Evolutionary conservation across 2,888 invertebrate genomes (phyloP), one percentile per base, ranked within the genome.

Genomic region (Eupsilia transversa): DNA sequence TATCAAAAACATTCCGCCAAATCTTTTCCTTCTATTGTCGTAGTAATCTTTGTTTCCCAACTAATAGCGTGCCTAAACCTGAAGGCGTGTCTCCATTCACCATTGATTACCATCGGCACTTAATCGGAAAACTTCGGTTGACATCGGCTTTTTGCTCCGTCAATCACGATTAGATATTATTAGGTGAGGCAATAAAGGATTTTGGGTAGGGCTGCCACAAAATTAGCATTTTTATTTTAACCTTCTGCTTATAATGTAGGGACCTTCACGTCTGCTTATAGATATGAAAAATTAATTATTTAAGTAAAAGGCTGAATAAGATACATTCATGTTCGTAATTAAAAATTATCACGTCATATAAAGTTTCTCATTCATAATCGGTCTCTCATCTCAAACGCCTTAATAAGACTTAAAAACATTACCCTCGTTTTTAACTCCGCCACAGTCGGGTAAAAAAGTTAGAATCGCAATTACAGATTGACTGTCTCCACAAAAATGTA

Each of bases 141-240:
- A 89, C 91, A 91, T 86, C 89, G 86, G 80, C 74, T 84, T 89
- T 88, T 87, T 86, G 86, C 86, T 88, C 83, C 84, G 91, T 92
- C 92, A 91, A 92, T 92, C 92, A 91, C 89, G 89, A 92, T 92
- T 92, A 91, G 81, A 85, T 82, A 85, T 88, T 91, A 91, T 89
- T 89, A 89, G 85, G 82, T 81, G 78, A 71, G 87, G 79, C 73
- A 84, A 82, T 86, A 86, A 83, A 85, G 79, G 86, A 81, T 84
- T 82, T 65, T 30, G 65, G 79, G 73, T 66, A 85, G 80, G 87
- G 87, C 35, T 86, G 72, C 52, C 66, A 30, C 79, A 46, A 54
- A 59, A 43, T n/a, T 33, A 17, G 20, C 35, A 77, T 63, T 80
- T 75, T 20, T 30, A 54, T 35, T 56, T 52, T 67, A 46, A 69